Evolutionary conservation across 2,888 invertebrate genomes (phyloP).

Genomic region (Caenorhabditis sulstoni): DNA sequence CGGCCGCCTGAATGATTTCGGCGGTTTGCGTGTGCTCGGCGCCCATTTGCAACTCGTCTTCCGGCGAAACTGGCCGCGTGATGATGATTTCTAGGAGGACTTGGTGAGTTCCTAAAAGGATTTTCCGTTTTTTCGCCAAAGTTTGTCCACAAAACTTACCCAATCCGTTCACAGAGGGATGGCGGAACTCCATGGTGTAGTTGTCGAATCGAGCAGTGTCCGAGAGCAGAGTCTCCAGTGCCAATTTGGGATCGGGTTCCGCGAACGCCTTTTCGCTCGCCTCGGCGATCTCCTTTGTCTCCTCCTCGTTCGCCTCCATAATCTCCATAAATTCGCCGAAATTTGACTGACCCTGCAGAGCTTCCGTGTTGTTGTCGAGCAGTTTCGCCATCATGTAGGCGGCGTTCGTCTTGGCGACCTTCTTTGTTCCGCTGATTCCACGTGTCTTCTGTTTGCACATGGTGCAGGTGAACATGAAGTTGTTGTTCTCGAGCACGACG

Average conservation of each 20-base stretch:
- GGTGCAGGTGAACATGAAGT: slow-evolving; percentile 93
- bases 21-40: slow-evolving; percentile 55
- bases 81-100: slow-evolving; percentile 18
- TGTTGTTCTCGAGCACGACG: slow-evolving; percentile 93
- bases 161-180: slow-evolving; percentile 18
- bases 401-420: slow-evolving; percentile 95
- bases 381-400: slow-evolving; percentile 89
- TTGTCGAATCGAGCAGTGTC: slow-evolving; percentile 44
- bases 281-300: not conserved
- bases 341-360: slow-evolving; percentile 19
- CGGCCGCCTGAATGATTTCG: slow-evolving; percentile 35
- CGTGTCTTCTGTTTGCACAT: slow-evolving; percentile 42
- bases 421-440: slow-evolving; percentile 91
- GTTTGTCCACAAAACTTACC: no score
- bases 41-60: slow-evolving; percentile 50
- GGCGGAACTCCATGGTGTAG: slow-evolving; percentile 30
- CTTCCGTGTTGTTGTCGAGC: slow-evolving; percentile 39
- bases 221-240: slow-evolving; percentile 47
- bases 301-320: no score
- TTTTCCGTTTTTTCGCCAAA: no score
- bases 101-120: slow-evolving; percentile 13
- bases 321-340: not conserved
- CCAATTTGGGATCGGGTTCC: slow-evolving; percentile 22
- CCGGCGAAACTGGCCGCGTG: slow-evolving; percentile 7
- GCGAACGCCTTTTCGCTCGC: not conserved